Conservation (phyloP, 2,797 vertebrate genomes). For the Uromys caudimaculatus region DNA sequence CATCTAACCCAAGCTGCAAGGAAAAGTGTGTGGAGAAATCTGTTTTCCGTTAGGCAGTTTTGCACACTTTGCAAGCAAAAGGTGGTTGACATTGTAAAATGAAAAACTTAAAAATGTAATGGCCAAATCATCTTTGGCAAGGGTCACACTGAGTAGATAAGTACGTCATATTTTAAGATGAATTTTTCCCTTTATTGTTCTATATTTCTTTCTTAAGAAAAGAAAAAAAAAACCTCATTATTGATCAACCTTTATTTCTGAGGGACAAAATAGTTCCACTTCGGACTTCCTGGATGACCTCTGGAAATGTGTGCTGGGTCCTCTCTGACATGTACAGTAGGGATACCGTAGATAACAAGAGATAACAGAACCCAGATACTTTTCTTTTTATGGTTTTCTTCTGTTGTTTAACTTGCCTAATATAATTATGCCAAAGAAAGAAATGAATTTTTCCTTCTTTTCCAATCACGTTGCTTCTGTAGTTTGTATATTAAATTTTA, state of each 20-base stretch:
- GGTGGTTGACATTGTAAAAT: slow-evolving; percentile 68
- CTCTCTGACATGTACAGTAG: slow-evolving; percentile 19
- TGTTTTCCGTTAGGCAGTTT: slow-evolving; percentile 55
- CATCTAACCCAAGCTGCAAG: not conserved
- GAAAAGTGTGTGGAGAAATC: slow-evolving; percentile 8
- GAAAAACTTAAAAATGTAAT: slow-evolving; percentile 56
- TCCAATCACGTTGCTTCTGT: slow-evolving; percentile 45
- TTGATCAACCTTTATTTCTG: slow-evolving; percentile 49
- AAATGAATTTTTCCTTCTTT: slow-evolving; percentile 42
- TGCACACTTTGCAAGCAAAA: slow-evolving; percentile 64
- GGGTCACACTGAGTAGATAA: slow-evolving; percentile 46
- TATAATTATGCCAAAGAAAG: slow-evolving; percentile 43
- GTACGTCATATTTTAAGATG: slow-evolving; percentile 45
- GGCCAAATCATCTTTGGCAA: slow-evolving; percentile 69
- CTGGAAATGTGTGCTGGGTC: slow-evolving; percentile 29
- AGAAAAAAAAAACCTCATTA: not conserved
- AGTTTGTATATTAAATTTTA: slow-evolving; percentile 65
- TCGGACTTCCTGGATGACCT: not conserved
- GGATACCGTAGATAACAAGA: not conserved
- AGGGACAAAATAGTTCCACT: slow-evolving; percentile 61
- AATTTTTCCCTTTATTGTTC: slow-evolving; percentile 15
- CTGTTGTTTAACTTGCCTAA: slow-evolving; percentile 55
- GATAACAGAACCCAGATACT: not conserved
- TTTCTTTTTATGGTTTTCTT: slow-evolving; percentile 50
- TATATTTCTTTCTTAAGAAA: not conserved